phyloP scores from a whole-genome alignment of 1,140 invertebrate species.

The Fopius arisanus region DNA sequence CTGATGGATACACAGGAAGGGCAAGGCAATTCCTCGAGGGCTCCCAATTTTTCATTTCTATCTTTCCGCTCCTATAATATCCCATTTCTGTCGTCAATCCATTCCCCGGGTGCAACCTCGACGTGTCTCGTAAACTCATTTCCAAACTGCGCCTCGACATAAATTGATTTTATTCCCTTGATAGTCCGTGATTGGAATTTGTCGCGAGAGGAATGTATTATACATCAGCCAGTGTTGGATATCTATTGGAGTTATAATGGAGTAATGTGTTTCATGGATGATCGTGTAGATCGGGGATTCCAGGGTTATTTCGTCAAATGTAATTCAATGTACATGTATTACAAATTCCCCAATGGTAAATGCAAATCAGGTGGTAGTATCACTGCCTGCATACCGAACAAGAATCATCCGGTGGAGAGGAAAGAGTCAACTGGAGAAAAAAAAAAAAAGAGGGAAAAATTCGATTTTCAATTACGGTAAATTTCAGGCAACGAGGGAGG shows the following conservation, averaged over 20 bases:
- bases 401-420: background rate
- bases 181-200: slow-evolving; percentile 16
- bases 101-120: slow-evolving; percentile 3
- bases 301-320: background rate
- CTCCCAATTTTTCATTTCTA: background rate
- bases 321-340: slow-evolving; percentile 1
- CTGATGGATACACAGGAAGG: no score
- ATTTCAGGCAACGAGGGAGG: background rate
- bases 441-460: background rate
- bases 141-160: slow-evolving; percentile 20
- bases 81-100: background rate
- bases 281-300: background rate
- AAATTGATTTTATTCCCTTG: slow-evolving; percentile 18
- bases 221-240: background rate
- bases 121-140: slow-evolving; percentile 17
- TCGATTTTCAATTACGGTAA: background rate
- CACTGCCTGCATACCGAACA: background rate
- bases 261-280: background rate
- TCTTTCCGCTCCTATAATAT: background rate
- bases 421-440: background rate
- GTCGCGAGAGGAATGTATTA: background rate
- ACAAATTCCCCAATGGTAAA: background rate
- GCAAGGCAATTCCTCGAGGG: background rate
- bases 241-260: background rate
- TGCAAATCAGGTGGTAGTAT: background rate